Base-by-base conservation (phyloP, 2,113 vertebrate species). In the Tychaedon coryphoeus region DNA sequence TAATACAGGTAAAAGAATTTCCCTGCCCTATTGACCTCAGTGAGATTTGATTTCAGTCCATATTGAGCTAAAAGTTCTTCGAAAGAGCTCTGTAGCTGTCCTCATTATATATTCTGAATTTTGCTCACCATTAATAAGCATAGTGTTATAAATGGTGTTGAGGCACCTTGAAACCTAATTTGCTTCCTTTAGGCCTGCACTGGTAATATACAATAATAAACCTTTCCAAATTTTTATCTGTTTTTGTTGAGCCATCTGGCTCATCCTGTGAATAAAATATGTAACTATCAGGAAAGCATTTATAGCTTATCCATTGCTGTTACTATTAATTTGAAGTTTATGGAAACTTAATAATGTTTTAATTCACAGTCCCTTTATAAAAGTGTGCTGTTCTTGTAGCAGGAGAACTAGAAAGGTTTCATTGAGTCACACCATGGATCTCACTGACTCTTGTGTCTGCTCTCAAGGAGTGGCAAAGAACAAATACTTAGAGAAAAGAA, bases 231-330 rank as follows among this genome's bases (percentile, higher is more conserved):
- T 66, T 56, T 40, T 10, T 78, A 26, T 76, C 43, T 18, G 19
- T 34, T 86, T 88, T 92, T 88, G 54, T 61, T 79, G 40, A 70
- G 81, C 86, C 71, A 83, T 92, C 82, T 90, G 94, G 78, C 19
- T 92, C 10, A 47, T 64, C 36, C 61, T 60, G 53, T 85, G 85
- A 96, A 88, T 90, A 86, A 92, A 90, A 86, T 31, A 50, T 16
- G 36, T 70, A 86, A 65, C 53, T 51, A 82, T 86, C 38, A 57
- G 67, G 42, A 79, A 79, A 65, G 45, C n/a, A 38, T 79, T 92
- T 93, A 42, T 78, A 79, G 56, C 40, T 51, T 71, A 48, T 64
- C 33, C 79, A 53, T 18, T 36, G 54, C 26, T 40, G 58, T 66
- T 76, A 45, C 54, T 90, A 13, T 57, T 66, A 22, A 76, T 65